A percentile compares a stretch with the other conserved stretches of the same genome.
phyloP scores from a whole-genome alignment of 2,113 vertebrate genomes.

The Prolemur simus region DNA sequence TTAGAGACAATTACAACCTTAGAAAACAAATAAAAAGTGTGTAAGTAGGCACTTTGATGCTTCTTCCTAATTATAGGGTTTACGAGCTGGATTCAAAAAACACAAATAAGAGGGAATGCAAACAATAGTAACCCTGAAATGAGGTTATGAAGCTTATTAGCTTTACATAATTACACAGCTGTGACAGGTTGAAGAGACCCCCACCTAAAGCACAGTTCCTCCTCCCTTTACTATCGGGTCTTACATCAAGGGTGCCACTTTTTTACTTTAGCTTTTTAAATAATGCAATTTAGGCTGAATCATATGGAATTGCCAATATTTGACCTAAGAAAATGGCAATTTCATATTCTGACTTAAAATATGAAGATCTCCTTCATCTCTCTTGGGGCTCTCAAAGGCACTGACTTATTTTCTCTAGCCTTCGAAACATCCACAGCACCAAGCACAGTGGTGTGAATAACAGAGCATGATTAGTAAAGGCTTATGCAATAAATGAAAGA shows the following conservation, averaged over 20 bases:
- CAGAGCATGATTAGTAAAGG: neutral
- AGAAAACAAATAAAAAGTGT: slow-evolving; percentile 76
- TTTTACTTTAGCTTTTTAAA: neutral
- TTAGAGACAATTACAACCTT: slow-evolving; percentile 66
- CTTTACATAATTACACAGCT: slow-evolving; percentile 54
- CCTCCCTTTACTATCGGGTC: neutral
- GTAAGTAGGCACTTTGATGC: slow-evolving; percentile 73
- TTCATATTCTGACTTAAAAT: neutral
- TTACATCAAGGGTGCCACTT: neutral
- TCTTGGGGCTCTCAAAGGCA: neutral
- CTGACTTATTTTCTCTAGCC: neutral
- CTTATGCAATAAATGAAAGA: neutral
- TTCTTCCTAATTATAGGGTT: slow-evolving; percentile 72
- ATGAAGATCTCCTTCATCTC: neutral
- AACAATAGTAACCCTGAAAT: slow-evolving; percentile 62
- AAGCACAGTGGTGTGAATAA: neutral
- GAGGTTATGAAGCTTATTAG: slow-evolving; percentile 59
- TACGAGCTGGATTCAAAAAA: slow-evolving; percentile 56
- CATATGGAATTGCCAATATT: neutral
- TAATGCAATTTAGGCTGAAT: neutral
- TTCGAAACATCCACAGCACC: neutral
- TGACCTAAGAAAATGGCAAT: neutral
- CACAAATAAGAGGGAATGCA: slow-evolving; percentile 53
- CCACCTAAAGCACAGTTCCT: neutral
- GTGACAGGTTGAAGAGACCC: slow-evolving; percentile 37